Evolutionary conservation across 2,888 invertebrate genomes (phyloP).

Genomic region (Cerastis leucographa): DNA sequence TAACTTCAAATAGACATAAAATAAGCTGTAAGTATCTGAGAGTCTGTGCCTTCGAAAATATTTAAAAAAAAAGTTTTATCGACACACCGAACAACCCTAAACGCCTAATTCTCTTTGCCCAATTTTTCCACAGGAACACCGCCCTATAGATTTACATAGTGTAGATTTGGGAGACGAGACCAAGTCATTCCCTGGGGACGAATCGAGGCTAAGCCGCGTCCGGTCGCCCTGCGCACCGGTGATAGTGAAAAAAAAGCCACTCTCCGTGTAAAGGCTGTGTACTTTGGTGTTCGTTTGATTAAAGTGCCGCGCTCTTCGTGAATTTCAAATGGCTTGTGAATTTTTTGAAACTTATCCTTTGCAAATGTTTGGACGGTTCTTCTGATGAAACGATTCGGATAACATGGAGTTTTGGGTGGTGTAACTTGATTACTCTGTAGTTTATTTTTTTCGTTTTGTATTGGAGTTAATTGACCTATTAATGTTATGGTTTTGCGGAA

Average conservation of each 20-base stretch:
- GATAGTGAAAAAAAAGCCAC: constrained; percentile 66
- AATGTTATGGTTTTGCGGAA: background rate
- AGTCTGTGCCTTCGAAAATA: background rate
- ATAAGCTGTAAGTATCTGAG: background rate
- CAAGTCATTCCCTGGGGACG: constrained; percentile 59
- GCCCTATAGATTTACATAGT: constrained; percentile 60
- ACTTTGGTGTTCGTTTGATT: constrained; percentile 65
- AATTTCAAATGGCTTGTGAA: constrained; percentile 60
- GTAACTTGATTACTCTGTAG: constrained; percentile 12
- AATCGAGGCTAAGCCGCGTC: constrained; percentile 60
- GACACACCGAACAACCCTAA: background rate
- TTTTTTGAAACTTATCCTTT: constrained; percentile 59
- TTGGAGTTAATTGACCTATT: background rate
- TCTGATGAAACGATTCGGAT: constrained; percentile 40
- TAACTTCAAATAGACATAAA: background rate
- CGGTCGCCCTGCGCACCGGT: constrained; percentile 62
- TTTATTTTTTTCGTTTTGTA: background rate
- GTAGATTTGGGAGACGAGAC: constrained; percentile 58
- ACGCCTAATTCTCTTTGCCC: constrained; percentile 29
- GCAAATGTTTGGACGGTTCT: constrained; percentile 47
- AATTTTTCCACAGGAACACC: constrained; percentile 29
- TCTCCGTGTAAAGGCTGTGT: constrained; percentile 58
- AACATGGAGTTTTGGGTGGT: constrained; percentile 9
- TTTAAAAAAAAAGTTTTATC: background rate
- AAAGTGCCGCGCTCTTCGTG: constrained; percentile 57